Evolutionary conservation across 2,888 invertebrate genomes (phyloP).

Genomic region (Neoaliturus tenellus): DNA sequence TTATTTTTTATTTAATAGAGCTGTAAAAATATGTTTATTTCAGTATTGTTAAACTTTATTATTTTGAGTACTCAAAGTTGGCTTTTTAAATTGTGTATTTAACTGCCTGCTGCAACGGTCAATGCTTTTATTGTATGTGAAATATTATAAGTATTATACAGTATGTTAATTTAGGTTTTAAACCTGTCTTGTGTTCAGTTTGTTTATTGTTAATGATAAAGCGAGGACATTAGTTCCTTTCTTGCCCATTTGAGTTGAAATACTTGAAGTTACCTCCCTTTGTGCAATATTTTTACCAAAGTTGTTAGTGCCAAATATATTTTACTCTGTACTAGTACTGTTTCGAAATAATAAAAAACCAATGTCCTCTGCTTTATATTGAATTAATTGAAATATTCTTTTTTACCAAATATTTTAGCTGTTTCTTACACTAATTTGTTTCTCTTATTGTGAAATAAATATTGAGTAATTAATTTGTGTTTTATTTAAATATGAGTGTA

Average conservation of each 20-base stretch:
- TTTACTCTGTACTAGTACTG: conserved; percentile 8
- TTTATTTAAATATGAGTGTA: too few relatives aligned
- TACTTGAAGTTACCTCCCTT: conserved; percentile 39
- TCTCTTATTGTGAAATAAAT: conserved; percentile 59
- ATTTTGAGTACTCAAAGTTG: too few relatives aligned
- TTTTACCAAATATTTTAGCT: conserved; percentile 54
- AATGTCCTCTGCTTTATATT: conserved; percentile 52
- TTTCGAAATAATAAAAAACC: conserved; percentile 11
- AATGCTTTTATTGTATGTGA: conserved; percentile 56
- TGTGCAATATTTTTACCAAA: conserved; percentile 51
- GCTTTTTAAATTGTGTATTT: neutral
- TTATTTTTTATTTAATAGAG: neutral
- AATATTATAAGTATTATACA: conserved; percentile 49
- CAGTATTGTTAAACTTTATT: too few relatives aligned
- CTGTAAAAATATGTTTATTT: too few relatives aligned
- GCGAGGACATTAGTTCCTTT: conserved; percentile 41
- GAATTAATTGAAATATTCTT: conserved; percentile 34
- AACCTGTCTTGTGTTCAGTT: conserved; percentile 22
- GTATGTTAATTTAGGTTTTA: conserved; percentile 20
- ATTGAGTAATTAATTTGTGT: conserved; percentile 49
- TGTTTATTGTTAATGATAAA: conserved; percentile 32
- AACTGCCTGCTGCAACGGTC: conserved; percentile 49
- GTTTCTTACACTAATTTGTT: conserved; percentile 58
- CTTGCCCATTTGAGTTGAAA: conserved; percentile 27
- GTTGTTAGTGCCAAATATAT: conserved; percentile 54